A percentile compares a stretch with the other conserved stretches of the same genome.
These are phyloP conservation scores for Dasypolia templi DNA, from an alignment of 2,888 invertebrate species.

Conservation along the genomic window DNA sequence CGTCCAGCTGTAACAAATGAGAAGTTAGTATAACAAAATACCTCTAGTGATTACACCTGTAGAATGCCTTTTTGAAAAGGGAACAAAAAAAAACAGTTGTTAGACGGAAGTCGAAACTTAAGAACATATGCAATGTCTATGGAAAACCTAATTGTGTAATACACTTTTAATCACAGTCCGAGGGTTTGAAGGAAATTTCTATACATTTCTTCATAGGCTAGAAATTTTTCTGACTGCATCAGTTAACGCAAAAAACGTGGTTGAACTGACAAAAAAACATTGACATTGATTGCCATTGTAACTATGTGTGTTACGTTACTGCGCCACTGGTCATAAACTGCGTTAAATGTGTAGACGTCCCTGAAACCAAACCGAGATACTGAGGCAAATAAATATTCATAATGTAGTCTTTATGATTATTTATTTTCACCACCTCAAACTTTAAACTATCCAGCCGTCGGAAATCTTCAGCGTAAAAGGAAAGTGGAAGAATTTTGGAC, in stretches of 20 bases:
- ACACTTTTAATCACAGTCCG: not conserved
- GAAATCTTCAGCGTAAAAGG: conserved; percentile 35
- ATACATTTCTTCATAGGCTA: not conserved
- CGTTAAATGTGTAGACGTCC: not conserved
- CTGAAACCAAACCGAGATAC: not conserved
- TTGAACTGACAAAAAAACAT: not conserved
- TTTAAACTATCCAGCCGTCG: conserved; percentile 25
- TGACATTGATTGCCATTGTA: not conserved
- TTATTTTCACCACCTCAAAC: conserved; percentile 18
- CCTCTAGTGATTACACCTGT: not conserved
- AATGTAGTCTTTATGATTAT: conserved; percentile 19
- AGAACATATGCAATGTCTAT: not conserved
- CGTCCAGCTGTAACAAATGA: conserved; percentile 77
- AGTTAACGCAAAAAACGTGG: not conserved
- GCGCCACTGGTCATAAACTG: not conserved
- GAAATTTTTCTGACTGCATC: too few species aligned
- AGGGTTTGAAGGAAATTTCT: not conserved
- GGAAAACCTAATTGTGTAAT: not conserved
- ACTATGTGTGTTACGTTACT: not conserved
- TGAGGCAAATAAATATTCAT: conserved; percentile 16
- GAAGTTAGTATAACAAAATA: conserved; percentile 8
- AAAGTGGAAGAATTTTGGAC: conserved; percentile 38
- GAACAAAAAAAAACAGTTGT: not conserved
- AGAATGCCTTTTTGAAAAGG: not conserved
- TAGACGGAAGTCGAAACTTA: not conserved